phyloP scores from a whole-genome alignment of 2,888 invertebrate genomes.

The Leptarthrus brevirostris region DNA sequence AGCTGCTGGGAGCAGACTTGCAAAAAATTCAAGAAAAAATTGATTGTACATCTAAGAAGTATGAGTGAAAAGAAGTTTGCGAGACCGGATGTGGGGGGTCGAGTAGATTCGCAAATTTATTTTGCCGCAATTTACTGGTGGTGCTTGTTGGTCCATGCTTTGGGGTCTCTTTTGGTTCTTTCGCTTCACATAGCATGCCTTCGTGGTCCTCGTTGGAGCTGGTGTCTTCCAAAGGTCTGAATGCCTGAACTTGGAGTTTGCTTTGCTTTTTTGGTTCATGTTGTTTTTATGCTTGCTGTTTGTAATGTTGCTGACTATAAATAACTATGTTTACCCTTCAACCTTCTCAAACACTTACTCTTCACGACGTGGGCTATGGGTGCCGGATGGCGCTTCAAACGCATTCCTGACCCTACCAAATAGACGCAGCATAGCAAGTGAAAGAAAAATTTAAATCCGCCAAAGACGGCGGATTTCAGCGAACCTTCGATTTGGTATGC shows the following conservation, averaged over 20 bases:
- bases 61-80: conserved; percentile 50
- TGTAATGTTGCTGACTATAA: conserved; percentile 29
- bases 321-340: conserved; percentile 41
- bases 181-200: conserved; percentile 54
- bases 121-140: conserved; percentile 19
- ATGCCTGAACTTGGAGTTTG: conserved; percentile 17
- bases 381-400: conserved; percentile 15
- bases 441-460: not conserved
- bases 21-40: conserved; percentile 44
- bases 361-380: conserved; percentile 4
- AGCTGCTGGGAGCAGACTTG: conserved; percentile 30
- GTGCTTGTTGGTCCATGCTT: conserved; percentile 50
- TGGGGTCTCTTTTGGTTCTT: conserved; percentile 52
- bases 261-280: not conserved
- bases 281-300: conserved; percentile 1
- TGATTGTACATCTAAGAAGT: conserved; percentile 43
- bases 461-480: not conserved
- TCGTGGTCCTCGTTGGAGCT: conserved; percentile 20
- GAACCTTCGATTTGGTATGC: not conserved
- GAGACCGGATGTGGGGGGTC: conserved; percentile 56
- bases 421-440: not conserved
- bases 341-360: conserved; percentile 13
- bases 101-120: conserved; percentile 49
- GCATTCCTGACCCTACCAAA: conserved; percentile 35
- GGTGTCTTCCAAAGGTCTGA: conserved; percentile 21